Evolutionary conservation across 1,140 invertebrate genomes (phyloP).

Genomic region (Pseudomyrmex cubaensis): DNA sequence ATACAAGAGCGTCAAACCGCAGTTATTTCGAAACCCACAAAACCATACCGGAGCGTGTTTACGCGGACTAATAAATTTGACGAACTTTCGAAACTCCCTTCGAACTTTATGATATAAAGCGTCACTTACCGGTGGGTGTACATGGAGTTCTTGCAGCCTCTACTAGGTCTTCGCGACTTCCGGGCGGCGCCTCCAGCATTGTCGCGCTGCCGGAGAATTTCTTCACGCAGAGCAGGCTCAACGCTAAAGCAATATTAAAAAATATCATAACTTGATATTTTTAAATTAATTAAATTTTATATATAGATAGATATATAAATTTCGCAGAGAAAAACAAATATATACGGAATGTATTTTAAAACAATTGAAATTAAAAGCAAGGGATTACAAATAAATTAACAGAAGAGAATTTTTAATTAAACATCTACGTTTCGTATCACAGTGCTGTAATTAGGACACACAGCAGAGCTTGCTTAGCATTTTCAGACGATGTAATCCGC

Average conservation of each 20-base stretch:
- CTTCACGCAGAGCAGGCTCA: slow-evolving; percentile 82
- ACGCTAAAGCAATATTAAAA: slow-evolving; percentile 69
- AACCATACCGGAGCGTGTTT: slow-evolving; percentile 18
- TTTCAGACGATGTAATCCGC: not conserved
- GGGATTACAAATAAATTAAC: not conserved
- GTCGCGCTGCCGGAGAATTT: slow-evolving; percentile 77
- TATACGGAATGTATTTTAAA: not conserved
- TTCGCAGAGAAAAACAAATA: not conserved
- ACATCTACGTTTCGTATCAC: not conserved
- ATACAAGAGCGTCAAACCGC: slow-evolving; percentile 17
- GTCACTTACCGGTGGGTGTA: slow-evolving; percentile 77
- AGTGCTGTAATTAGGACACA: slow-evolving; percentile 4
- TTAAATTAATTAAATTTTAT: not conserved
- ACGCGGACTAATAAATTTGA: slow-evolving; percentile 31
- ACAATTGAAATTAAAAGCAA: not conserved
- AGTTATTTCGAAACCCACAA: slow-evolving; percentile 22
- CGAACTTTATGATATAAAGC: slow-evolving; percentile 55
- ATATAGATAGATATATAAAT: not conserved
- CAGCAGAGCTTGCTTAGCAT: slow-evolving; percentile 1
- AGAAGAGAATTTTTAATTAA: slow-evolving; percentile 36
- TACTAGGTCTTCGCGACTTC: slow-evolving; percentile 81
- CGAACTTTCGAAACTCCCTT: slow-evolving; percentile 43
- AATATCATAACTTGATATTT: not conserved
- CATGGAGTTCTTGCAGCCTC: slow-evolving; percentile 81
- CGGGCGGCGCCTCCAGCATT: slow-evolving; percentile 82